Evolutionary conservation across 2,113 vertebrate species (phyloP).

Genomic region (Cinclus cinclus): DNA sequence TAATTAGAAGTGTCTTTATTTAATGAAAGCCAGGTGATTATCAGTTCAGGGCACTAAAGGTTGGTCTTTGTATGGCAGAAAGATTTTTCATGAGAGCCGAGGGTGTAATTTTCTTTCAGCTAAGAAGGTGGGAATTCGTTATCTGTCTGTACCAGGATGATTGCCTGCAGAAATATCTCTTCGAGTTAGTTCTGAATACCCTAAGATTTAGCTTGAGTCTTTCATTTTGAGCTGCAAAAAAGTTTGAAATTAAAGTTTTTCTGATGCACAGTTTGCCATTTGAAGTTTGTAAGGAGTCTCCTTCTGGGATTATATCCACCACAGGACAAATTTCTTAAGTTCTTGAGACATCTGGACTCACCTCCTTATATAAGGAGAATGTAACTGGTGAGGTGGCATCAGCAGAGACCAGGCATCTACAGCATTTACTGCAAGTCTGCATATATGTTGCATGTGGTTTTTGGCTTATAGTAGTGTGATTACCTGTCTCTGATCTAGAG

Average conservation of each 20-base stretch:
- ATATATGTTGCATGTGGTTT: fast-evolving
- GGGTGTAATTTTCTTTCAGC: slow-evolving; percentile 45
- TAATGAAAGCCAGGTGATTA: slow-evolving; percentile 43
- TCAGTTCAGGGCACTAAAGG: background rate
- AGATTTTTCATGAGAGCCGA: slow-evolving; percentile 34
- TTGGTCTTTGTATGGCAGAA: slow-evolving; percentile 33
- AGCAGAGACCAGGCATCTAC: background rate
- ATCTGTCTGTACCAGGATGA: slow-evolving; percentile 54
- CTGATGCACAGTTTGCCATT: background rate
- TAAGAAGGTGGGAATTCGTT: slow-evolving; percentile 47
- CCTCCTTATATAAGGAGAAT: background rate
- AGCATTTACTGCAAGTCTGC: background rate
- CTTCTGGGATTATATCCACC: background rate
- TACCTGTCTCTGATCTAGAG: background rate
- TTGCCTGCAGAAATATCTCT: slow-evolving; percentile 58
- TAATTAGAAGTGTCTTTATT: slow-evolving; percentile 49
- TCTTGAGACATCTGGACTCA: background rate
- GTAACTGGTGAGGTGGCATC: background rate
- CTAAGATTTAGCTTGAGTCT: slow-evolving; percentile 42
- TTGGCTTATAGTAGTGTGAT: background rate
- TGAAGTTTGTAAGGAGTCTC: background rate
- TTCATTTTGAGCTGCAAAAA: slow-evolving; percentile 18
- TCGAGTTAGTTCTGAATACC: background rate
- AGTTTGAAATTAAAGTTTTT: background rate
- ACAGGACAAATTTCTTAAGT: background rate